Conservation (phyloP, 2,888 invertebrate species). For the Acanthoscelides obtectus region DNA sequence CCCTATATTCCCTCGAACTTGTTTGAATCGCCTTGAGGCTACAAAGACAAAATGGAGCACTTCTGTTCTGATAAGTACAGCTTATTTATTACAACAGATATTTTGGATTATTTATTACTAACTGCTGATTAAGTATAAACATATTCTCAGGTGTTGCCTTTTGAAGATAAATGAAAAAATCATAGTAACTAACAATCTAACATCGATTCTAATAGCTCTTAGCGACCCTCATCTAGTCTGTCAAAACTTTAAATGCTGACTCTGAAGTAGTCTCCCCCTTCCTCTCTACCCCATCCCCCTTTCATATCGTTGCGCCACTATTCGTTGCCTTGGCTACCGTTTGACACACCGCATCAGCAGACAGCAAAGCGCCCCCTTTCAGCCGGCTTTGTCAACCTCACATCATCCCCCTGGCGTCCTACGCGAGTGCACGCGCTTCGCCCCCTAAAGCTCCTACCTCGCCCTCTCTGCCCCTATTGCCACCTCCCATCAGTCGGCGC, state of each 20-base stretch:
- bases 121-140: too few species aligned
- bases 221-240: too few species aligned
- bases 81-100: too few species aligned
- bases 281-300: not conserved
- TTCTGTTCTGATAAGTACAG: too few species aligned
- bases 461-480: not conserved
- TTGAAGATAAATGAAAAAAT: too few species aligned
- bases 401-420: not conserved
- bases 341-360: not conserved
- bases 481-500: not conserved
- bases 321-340: not conserved
- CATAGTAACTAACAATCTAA: too few species aligned
- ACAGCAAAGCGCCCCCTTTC: not conserved
- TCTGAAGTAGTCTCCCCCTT: not conserved
- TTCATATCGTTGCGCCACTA: not conserved
- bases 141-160: too few species aligned
- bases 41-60: too few species aligned
- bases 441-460: not conserved
- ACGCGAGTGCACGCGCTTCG: not conserved
- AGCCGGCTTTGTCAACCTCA: not conserved
- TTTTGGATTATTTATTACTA: too few species aligned
- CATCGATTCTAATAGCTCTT: too few species aligned
- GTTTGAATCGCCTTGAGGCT: too few species aligned
- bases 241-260: not conserved
- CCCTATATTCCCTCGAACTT: too few species aligned